Conservation (phyloP, 2,797 vertebrate species). For the Neomorphus geoffroyi region DNA sequence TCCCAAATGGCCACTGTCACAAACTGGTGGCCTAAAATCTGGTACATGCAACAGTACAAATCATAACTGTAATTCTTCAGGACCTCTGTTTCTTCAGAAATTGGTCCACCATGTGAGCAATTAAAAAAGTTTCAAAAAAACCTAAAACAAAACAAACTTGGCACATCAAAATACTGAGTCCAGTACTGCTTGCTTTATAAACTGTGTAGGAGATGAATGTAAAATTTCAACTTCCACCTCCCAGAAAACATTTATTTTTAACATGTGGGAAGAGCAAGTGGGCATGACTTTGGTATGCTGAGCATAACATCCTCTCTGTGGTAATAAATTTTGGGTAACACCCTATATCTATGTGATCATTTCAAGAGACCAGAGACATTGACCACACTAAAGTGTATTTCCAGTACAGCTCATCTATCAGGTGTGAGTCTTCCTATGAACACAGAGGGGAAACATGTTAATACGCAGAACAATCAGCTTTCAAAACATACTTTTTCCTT, state of each 20-base stretch:
- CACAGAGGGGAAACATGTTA: neutral
- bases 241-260: neutral
- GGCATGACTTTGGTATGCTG: neutral
- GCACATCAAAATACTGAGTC: neutral
- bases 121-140: neutral
- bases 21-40: neutral
- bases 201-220: neutral
- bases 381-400: neutral
- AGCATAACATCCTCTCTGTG: neutral
- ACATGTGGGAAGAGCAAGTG: neutral
- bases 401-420: neutral
- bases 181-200: neutral
- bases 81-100: neutral
- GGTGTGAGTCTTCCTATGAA: neutral
- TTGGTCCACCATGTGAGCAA: neutral
- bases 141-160: neutral
- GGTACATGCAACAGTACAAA: neutral
- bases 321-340: neutral
- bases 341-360: neutral
- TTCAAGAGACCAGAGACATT: neutral
- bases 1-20: neutral
- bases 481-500: neutral
- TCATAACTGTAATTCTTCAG: neutral
- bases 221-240: neutral
- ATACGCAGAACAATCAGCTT: neutral